Evolutionary conservation across 1,140 invertebrate species (phyloP).

Genomic region (Andricus grossulariae): DNA sequence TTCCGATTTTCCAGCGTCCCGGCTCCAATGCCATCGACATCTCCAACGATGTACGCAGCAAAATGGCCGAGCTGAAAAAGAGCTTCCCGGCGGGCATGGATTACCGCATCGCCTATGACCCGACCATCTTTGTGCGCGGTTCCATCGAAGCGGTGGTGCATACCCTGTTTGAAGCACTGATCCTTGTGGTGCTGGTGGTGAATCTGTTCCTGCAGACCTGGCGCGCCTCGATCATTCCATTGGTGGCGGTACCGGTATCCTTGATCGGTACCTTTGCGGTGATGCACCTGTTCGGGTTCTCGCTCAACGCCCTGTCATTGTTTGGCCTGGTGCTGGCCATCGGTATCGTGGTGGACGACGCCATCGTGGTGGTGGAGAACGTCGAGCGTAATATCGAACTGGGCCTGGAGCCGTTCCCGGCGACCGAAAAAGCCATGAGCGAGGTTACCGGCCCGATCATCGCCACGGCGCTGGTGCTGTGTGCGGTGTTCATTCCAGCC

Average conservation of each 20-base stretch:
- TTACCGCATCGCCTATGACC: neutral
- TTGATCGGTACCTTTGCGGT: conserved; percentile 9
- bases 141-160: neutral
- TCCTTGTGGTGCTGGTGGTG: neutral
- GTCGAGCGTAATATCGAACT: no score
- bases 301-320: conserved; percentile 29
- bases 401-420: no score
- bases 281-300: conserved; percentile 12
- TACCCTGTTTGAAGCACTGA: conserved; percentile 2
- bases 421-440: no score
- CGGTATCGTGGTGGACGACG: conserved; percentile 37
- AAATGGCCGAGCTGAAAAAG: no score
- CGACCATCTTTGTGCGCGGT: neutral
- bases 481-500: no score
- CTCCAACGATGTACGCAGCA: no score
- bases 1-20: no score
- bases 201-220: neutral
- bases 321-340: conserved; percentile 31
- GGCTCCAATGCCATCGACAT: no score
- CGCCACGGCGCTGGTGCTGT: no score
- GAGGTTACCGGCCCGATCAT: no score
- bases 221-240: neutral
- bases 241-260: conserved; percentile 23
- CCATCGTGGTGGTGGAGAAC: conserved; percentile 37
- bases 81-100: no score